These are phyloP conservation scores for Cebidichthys violaceus DNA, from an alignment of 2,113 vertebrate species.

Conservation along the genomic window DNA sequence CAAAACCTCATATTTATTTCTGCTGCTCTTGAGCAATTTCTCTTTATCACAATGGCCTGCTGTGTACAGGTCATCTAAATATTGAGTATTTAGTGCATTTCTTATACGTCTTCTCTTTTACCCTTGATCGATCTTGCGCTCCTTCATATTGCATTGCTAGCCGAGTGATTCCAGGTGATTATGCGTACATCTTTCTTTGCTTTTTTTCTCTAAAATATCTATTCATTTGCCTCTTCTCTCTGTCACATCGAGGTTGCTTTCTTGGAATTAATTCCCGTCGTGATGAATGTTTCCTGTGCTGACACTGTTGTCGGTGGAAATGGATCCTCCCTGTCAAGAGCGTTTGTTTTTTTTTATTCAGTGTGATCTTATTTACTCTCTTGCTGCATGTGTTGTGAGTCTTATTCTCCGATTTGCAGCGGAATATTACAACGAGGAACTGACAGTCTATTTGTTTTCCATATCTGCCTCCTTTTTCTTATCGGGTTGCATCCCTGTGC, in stretches of 20 bases:
- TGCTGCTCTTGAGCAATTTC: neutral
- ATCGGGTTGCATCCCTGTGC: constrained; percentile 2
- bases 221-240: neutral
- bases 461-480: neutral
- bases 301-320: neutral
- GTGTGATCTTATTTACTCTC: neutral
- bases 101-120: constrained; percentile 15
- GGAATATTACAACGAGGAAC: neutral
- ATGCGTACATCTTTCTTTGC: constrained; percentile 1
- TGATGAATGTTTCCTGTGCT: constrained; percentile 25
- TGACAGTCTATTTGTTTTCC: constrained; percentile 25
- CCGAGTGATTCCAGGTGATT: constrained; percentile 5
- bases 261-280: neutral
- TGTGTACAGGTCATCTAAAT: constrained; percentile 6
- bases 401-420: neutral
- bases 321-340: neutral
- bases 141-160: neutral
- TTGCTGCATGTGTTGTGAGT: neutral
- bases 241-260: neutral
- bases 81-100: constrained; percentile 25
- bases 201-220: neutral
- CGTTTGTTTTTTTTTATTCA: neutral
- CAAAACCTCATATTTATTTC: neutral
- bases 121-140: constrained; percentile 10
- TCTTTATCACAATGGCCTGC: neutral